phyloP scores from a whole-genome alignment of 2,113 vertebrate genomes.

The Synchiropus splendidus region DNA sequence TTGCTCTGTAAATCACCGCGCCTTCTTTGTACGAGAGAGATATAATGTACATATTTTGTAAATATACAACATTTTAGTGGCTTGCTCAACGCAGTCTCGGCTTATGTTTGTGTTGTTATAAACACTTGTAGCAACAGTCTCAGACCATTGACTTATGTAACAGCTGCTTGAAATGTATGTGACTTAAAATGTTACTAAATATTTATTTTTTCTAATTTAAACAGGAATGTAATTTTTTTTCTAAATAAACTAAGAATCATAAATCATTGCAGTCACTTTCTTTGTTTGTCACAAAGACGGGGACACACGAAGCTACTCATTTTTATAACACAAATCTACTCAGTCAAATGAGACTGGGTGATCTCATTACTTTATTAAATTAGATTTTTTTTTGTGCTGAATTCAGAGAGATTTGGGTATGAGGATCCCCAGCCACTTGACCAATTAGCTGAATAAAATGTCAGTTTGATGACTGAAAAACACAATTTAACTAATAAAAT shows the following conservation, averaged over 20 bases:
- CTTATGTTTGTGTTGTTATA: slow-evolving; percentile 10
- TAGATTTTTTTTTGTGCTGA: no score
- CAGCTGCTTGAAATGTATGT: slow-evolving; percentile 35
- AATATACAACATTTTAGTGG: slow-evolving; percentile 10
- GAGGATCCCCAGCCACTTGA: no score
- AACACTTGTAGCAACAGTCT: slow-evolving; percentile 10
- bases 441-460: no score
- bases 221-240: slow-evolving; percentile 48
- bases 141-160: slow-evolving; percentile 15
- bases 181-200: slow-evolving; percentile 36
- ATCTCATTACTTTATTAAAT: no score
- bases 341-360: no score
- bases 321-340: no score
- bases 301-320: no score
- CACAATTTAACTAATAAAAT: no score
- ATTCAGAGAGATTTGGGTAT: no score
- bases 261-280: no score
- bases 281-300: no score
- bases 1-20: slow-evolving; percentile 27
- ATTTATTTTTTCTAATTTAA: slow-evolving; percentile 62
- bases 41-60: slow-evolving; percentile 34
- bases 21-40: slow-evolving; percentile 21
- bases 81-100: neutral
- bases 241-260: slow-evolving; percentile 48
- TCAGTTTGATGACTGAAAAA: no score